These are phyloP conservation scores for Ailurus styani DNA, from an alignment of 2,113 vertebrate genomes.

Conservation along the genomic window DNA sequence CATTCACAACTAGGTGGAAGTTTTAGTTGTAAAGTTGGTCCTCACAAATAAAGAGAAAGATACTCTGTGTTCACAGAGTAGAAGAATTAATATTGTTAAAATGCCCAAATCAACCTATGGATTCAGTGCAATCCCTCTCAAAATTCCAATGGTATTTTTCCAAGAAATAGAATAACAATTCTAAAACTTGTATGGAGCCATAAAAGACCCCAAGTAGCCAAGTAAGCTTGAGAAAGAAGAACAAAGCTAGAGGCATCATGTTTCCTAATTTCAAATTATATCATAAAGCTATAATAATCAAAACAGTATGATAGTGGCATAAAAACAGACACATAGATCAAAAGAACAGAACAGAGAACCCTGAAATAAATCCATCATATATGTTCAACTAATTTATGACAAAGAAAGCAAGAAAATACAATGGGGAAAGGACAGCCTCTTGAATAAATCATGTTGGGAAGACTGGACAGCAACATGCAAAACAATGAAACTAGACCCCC, in stretches of 20 bases:
- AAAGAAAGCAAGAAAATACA: neutral
- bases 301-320: neutral
- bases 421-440: neutral
- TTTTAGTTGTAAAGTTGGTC: neutral
- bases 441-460: neutral
- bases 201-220: neutral
- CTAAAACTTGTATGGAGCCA: neutral
- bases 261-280: neutral
- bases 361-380: neutral
- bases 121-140: neutral
- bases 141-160: neutral
- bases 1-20: neutral
- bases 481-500: neutral
- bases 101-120: neutral
- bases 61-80: neutral
- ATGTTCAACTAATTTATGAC: neutral
- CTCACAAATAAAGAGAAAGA: neutral
- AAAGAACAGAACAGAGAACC: neutral
- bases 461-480: neutral
- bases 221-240: neutral
- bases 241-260: neutral
- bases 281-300: neutral
- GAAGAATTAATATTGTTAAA: neutral
- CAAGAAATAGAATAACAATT: neutral
- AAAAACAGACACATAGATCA: neutral